Conservation (phyloP, 2,888 invertebrate genomes). For the Agrochola macilenta region DNA sequence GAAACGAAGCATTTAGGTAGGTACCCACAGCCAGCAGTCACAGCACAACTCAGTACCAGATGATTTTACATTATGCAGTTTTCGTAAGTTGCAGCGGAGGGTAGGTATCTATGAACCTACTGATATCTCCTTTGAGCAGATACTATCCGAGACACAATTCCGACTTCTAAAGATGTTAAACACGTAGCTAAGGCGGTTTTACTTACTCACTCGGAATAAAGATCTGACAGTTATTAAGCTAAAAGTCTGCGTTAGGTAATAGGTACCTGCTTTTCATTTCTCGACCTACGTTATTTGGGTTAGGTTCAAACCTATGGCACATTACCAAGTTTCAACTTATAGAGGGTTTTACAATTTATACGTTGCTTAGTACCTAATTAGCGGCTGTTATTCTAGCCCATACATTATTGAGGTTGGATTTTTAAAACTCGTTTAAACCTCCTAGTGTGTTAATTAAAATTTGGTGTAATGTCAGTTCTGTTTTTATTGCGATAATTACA, state of each 20-base stretch:
- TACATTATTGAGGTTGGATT: too few species aligned
- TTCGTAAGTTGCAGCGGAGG: background rate
- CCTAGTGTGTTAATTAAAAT: background rate
- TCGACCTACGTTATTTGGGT: slow-evolving; percentile 10
- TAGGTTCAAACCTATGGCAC: slow-evolving; percentile 15
- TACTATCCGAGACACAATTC: slow-evolving; percentile 23
- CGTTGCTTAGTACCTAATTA: too few species aligned
- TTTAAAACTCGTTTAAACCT: too few species aligned
- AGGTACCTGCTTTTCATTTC: slow-evolving; percentile 40
- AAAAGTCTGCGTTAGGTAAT: slow-evolving; percentile 43
- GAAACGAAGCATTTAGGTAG: background rate
- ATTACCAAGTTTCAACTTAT: slow-evolving; percentile 8
- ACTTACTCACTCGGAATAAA: slow-evolving; percentile 43
- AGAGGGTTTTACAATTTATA: too few species aligned
- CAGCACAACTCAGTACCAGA: background rate
- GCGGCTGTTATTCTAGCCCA: too few species aligned
- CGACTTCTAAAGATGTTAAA: slow-evolving; percentile 24
- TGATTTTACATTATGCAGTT: background rate
- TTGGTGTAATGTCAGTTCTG: background rate
- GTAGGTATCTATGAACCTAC: slow-evolving; percentile 11
- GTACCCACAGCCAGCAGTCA: too few species aligned
- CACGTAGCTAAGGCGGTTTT: slow-evolving; percentile 52
- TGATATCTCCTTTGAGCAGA: slow-evolving; percentile 1
- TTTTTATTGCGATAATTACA: background rate
- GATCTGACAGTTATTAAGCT: slow-evolving; percentile 30